Evolutionary conservation across 2,888 invertebrate species (phyloP).

Genomic region (Phragmatobia fuliginosa): DNA sequence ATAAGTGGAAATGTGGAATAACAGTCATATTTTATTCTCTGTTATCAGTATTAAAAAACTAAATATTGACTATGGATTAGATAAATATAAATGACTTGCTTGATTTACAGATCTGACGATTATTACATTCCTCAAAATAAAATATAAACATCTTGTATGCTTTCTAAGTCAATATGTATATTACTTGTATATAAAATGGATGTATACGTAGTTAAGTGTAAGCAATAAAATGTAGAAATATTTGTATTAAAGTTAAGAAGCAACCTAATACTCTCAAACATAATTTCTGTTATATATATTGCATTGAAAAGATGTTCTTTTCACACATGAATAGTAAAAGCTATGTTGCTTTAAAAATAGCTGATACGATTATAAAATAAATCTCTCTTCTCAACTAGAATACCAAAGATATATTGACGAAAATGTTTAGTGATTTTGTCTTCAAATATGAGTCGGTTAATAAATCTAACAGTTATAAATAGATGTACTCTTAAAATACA

Average conservation of each 20-base stretch:
- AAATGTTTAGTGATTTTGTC: background rate
- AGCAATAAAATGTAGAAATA: constrained; percentile 41
- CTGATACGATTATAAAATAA: background rate
- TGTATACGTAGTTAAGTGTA: constrained; percentile 28
- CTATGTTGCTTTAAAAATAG: background rate
- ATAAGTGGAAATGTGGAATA: background rate
- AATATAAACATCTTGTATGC: constrained; percentile 12
- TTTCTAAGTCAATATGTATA: constrained; percentile 30
- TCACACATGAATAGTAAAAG: background rate
- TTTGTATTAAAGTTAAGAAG: constrained; percentile 34
- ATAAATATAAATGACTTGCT: background rate
- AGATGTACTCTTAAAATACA: background rate
- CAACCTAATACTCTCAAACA: constrained; percentile 28
- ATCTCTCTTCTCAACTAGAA: background rate
- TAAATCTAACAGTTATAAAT: background rate
- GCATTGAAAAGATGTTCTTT: background rate
- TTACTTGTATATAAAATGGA: constrained; percentile 20
- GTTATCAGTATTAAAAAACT: constrained; percentile 12
- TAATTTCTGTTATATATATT: constrained; percentile 1
- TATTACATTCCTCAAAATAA: constrained; percentile 38
- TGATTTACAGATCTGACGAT: constrained; percentile 10
- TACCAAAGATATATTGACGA: background rate
- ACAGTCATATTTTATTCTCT: background rate
- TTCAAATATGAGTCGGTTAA: background rate
- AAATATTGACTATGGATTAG: background rate